Conservation (phyloP, 2,888 invertebrate species). For the Antheraea yamamai region DNA sequence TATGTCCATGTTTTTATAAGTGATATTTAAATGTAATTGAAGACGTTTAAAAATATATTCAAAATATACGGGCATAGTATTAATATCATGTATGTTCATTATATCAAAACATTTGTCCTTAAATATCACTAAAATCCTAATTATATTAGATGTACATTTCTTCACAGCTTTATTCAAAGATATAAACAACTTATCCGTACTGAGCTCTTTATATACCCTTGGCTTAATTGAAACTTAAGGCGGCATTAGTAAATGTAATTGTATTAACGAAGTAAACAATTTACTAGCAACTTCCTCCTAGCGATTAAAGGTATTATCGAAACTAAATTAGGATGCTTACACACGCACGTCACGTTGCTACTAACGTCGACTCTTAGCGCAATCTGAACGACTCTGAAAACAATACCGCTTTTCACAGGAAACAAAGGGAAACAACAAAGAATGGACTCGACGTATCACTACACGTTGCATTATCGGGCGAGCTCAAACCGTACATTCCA, state of each 20-base stretch:
- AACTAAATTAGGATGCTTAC: slow-evolving; percentile 63
- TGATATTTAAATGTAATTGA: neutral
- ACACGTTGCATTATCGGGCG: slow-evolving; percentile 65
- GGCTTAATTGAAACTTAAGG: slow-evolving; percentile 13
- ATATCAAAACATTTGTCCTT: neutral
- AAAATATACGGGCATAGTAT: no score
- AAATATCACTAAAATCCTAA: neutral
- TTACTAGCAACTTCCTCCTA: slow-evolving; percentile 31
- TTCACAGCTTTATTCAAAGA: neutral
- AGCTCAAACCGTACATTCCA: slow-evolving; percentile 58
- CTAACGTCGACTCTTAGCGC: slow-evolving; percentile 77
- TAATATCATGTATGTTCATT: neutral
- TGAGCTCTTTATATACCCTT: slow-evolving; percentile 2
- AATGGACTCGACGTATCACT: slow-evolving; percentile 68
- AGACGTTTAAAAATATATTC: neutral
- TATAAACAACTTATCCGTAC: neutral
- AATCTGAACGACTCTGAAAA: slow-evolving; percentile 70
- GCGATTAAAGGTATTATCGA: slow-evolving; percentile 53
- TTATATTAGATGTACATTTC: neutral
- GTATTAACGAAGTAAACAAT: slow-evolving; percentile 30
- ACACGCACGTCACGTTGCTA: slow-evolving; percentile 73
- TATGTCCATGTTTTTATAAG: slow-evolving; percentile 21
- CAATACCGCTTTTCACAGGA: slow-evolving; percentile 72
- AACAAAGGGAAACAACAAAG: slow-evolving; percentile 78
- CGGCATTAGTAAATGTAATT: slow-evolving; percentile 32